These are phyloP conservation scores for Miltochrista miniata DNA, from an alignment of 2,888 invertebrate genomes.

Conservation along the genomic window DNA sequence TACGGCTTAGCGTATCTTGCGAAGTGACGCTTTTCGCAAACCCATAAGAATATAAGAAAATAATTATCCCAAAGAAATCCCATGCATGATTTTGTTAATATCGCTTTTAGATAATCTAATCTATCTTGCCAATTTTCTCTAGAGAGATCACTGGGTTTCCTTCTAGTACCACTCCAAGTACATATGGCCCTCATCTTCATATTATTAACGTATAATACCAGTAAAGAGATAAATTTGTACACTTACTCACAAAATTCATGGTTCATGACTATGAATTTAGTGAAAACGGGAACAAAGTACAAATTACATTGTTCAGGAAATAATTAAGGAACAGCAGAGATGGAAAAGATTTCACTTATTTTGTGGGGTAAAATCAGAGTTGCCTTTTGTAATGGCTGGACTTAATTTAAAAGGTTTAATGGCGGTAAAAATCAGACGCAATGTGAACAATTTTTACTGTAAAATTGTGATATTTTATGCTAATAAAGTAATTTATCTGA, in stretches of 20 bases:
- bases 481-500: too few relatives aligned
- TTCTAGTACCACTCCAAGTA: neutral
- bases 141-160: neutral
- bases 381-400: conserved; percentile 4
- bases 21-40: too few relatives aligned
- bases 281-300: conserved; percentile 28
- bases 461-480: too few relatives aligned
- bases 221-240: conserved; percentile 29
- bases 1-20: too few relatives aligned
- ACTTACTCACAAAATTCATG: conserved; percentile 23
- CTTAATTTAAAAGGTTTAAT: neutral
- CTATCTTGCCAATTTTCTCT: too few relatives aligned
- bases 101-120: too few relatives aligned
- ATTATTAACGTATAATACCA: conserved; percentile 7
- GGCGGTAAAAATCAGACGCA: neutral
- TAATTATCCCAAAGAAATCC: too few relatives aligned
- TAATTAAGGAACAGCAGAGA: conserved; percentile 22
- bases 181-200: conserved; percentile 2
- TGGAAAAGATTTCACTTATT: conserved; percentile 5
- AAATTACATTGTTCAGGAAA: conserved; percentile 25
- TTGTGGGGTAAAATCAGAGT: neutral
- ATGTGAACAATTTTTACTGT: neutral
- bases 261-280: neutral
- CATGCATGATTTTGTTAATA: too few relatives aligned
- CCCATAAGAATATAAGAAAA: too few relatives aligned